A percentile compares a stretch with the other conserved stretches of the same genome.
Evolutionary conservation across 1,140 invertebrate genomes (phyloP).

Genomic region (Phortica variegata): DNA sequence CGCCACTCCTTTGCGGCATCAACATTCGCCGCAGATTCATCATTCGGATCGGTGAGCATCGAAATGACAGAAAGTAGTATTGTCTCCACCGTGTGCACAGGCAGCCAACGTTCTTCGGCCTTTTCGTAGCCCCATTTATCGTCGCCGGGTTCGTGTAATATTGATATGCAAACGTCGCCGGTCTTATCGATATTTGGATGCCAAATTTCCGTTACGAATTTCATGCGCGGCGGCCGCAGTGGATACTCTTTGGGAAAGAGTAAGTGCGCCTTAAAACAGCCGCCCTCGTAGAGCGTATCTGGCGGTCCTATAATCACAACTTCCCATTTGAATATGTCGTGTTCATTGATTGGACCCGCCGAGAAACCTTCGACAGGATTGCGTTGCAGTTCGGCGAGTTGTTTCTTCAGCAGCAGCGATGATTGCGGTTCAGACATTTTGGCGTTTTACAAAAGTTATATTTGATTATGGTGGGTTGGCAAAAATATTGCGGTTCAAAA

Average conservation of each 20-base stretch:
- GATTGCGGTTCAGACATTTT: constrained; percentile 90
- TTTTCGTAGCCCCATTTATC: constrained; percentile 96
- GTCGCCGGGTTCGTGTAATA: constrained; percentile 98
- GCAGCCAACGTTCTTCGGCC: constrained; percentile 96
- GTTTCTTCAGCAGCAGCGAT: constrained; percentile 89
- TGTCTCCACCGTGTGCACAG: constrained; percentile 98
- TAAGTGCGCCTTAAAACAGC: constrained; percentile 94
- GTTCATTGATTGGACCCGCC: constrained; percentile 90
- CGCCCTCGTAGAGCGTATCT: constrained; percentile 96
- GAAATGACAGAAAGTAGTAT: constrained; percentile 98
- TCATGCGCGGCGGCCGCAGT: constrained; percentile 96
- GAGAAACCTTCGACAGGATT: constrained; percentile 85
- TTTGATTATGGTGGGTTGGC: no score
- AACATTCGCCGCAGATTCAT: constrained; percentile 99
- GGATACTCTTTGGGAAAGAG: constrained; percentile 98
- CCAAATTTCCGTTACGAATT: constrained; percentile 99
- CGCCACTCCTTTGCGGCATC: constrained; percentile 78
- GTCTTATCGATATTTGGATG: constrained; percentile 97
- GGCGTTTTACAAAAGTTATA: no score
- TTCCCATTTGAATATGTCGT: constrained; percentile 99
- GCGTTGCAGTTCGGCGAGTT: constrained; percentile 94
- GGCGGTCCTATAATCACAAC: constrained; percentile 98
- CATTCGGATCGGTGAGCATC: constrained; percentile 99
- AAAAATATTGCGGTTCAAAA: no score
- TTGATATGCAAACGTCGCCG: constrained; percentile 99